Base-by-base conservation (phyloP, 1,140 invertebrate species). In the Brachionus plicatilis region DNA sequence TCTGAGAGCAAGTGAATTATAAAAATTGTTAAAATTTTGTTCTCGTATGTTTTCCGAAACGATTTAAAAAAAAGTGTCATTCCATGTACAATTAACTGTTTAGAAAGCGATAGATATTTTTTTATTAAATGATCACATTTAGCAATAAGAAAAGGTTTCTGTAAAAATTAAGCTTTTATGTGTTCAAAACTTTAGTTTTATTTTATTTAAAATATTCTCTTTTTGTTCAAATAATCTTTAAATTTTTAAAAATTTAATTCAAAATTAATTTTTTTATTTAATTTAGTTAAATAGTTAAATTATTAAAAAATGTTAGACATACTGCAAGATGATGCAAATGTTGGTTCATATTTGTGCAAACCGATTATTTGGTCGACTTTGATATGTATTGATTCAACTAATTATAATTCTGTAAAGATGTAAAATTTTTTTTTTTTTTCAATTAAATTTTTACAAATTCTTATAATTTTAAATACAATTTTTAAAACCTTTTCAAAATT, bases 1-100 rank as follows among this genome's bases (percentile, higher is more conserved):
- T 50, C 27, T 76, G 27, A 76, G 72, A 76, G 72, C 72, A 27
- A 76, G 72, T 50, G 72, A 76, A 76, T 76, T 76, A 47, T 76
- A 76, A 50, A 75, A 45, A 45, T 43, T 43, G 45, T 5, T 33
- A 17, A 37, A 33, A 33, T 70, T 70, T 75, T 24, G 9, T 17
- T 75, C 37, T 41, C 33, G 70, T 43, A 43, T 75, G 6, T 75
- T 72, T 75, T 75, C 41, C 33, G 9, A 41, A 75, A 45, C 20
- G 17, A 60, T 24, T 24, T 8, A 27, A 60, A 8, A 60, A 60
- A 60, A 14, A 37, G 6, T 37, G 45, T 60, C 53, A 60, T 60
- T 60, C 53, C 53, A 60, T 60, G 53, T 60, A 60, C n/a, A 60
- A 60, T 60, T 60, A 9, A 60, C 17, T 60, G 53, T 60, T 60